phyloP scores from a whole-genome alignment of 2,113 vertebrate genomes.

The Pseudorhombus dupliciocellatus region DNA sequence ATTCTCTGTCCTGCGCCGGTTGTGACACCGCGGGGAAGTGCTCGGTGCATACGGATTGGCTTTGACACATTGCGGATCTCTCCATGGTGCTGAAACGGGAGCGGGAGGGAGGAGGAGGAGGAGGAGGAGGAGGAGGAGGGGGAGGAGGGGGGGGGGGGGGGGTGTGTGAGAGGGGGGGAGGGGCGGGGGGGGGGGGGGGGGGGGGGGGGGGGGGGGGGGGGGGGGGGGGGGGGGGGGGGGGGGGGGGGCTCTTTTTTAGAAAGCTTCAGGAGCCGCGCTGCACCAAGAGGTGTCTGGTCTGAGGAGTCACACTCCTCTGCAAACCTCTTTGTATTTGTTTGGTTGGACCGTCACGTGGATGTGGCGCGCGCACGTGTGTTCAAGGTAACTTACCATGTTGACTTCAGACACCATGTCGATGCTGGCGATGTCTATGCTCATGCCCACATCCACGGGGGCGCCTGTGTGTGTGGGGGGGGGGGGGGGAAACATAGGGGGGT shows the following conservation, averaged over 20 bases:
- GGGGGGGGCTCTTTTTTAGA: too few species aligned
- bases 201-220: neutral
- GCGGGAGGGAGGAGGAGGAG: neutral
- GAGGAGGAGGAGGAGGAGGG: neutral
- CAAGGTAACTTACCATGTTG: slow-evolving; percentile 90
- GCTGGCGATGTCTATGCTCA: slow-evolving; percentile 93
- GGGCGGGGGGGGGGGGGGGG: neutral
- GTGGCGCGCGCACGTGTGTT: neutral
- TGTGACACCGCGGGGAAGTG: slow-evolving; percentile 49
- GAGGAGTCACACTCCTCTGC: neutral
- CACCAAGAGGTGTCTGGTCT: neutral
- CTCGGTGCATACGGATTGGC: slow-evolving; percentile 50
- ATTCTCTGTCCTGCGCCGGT: slow-evolving; percentile 38
- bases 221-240: neutral
- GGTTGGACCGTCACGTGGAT: neutral
- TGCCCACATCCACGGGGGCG: slow-evolving; percentile 92
- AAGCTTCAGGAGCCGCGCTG: neutral
- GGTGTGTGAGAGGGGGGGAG: too few species aligned
- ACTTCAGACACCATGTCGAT: slow-evolving; percentile 97
- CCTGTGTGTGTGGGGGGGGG: slow-evolving; percentile 69
- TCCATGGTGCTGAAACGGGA: slow-evolving; percentile 38
- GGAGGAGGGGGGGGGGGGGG: neutral
- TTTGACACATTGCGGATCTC: slow-evolving; percentile 55
- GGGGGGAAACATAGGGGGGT: too few species aligned
- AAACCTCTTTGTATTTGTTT: neutral